A percentile compares a stretch with the other conserved stretches of the same genome.
Conservation (phyloP, 2,113 vertebrate genomes). For the Tautogolabrus adspersus region DNA sequence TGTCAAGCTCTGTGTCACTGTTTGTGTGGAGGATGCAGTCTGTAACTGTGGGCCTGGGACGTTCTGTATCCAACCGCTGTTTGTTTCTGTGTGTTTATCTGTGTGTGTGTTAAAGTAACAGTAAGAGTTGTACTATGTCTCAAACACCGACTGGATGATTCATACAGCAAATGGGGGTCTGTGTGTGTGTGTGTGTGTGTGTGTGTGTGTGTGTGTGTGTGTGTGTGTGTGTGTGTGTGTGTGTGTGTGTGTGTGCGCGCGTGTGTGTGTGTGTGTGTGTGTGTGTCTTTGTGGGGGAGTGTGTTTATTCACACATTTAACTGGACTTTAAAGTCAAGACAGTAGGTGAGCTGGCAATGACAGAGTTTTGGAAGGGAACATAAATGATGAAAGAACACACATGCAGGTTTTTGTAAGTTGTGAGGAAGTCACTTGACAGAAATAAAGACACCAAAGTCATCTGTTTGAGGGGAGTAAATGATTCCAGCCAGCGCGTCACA, state of each 20-base stretch:
- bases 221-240: neutral
- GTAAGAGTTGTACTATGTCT: conserved; percentile 43
- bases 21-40: conserved; percentile 74
- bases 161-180: conserved; percentile 50
- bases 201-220: neutral
- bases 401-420: neutral
- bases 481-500: too few species aligned
- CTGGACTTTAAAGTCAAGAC: conserved; percentile 28
- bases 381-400: conserved; percentile 31
- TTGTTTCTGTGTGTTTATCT: conserved; percentile 46
- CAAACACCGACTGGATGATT: conserved; percentile 60
- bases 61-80: conserved; percentile 51
- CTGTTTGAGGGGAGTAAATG: neutral
- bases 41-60: conserved; percentile 58
- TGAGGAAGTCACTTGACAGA: neutral
- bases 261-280: conserved; percentile 8
- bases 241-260: conserved; percentile 24
- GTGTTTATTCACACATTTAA: conserved; percentile 59
- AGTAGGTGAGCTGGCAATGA: conserved; percentile 38
- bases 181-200: conserved; percentile 21
- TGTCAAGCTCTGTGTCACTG: conserved; percentile 69
- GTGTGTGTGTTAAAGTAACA: conserved; percentile 46
- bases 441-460: neutral
- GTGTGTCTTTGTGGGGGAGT: conserved; percentile 11
- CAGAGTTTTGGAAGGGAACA: conserved; percentile 18